Percentiles rank a stretch among this genome's conserved stretches.
These are phyloP conservation scores for Cavia porcellus DNA, from an alignment of 2,113 vertebrate genomes.

Conservation along the genomic window DNA sequence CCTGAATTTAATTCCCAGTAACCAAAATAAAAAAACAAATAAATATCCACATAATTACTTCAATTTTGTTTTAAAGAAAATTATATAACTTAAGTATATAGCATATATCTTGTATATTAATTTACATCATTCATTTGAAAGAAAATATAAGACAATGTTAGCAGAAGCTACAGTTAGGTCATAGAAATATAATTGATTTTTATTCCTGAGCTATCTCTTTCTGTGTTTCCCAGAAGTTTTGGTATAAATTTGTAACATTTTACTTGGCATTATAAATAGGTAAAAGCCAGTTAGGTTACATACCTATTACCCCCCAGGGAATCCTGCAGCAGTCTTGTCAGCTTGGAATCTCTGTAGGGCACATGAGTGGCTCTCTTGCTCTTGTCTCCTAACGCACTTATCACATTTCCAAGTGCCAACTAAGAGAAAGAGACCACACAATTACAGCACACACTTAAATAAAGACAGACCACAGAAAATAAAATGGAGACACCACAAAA, in stretches of 20 bases:
- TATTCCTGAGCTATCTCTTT: background rate
- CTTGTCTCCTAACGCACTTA: conserved; percentile 97
- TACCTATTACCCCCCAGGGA: conserved; percentile 99
- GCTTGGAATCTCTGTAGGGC: conserved; percentile 98
- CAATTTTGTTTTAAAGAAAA: conserved; percentile 23
- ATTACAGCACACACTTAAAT: background rate
- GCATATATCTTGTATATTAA: background rate
- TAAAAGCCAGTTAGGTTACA: conserved; percentile 3
- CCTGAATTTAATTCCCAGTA: too few species aligned
- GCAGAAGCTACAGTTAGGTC: background rate
- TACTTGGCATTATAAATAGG: conserved; percentile 20
- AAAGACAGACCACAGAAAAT: background rate
- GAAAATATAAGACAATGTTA: conserved; percentile 12
- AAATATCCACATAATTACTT: background rate
- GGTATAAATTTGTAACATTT: background rate
- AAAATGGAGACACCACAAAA: background rate
- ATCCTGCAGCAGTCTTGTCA: conserved; percentile 97
- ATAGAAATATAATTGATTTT: background rate
- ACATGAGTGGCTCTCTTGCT: conserved; percentile 97
- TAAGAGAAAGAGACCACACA: conserved; percentile 77
- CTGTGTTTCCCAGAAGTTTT: conserved; percentile 1
- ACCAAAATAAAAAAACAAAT: too few species aligned
- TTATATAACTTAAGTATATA: background rate
- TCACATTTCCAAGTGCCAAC: conserved; percentile 98
- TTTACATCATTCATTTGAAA: background rate